Evolutionary conservation across 2,113 vertebrate species (phyloP), one percentile per base, ranked within the genome.

Genomic region (Cebidichthys violaceus): DNA sequence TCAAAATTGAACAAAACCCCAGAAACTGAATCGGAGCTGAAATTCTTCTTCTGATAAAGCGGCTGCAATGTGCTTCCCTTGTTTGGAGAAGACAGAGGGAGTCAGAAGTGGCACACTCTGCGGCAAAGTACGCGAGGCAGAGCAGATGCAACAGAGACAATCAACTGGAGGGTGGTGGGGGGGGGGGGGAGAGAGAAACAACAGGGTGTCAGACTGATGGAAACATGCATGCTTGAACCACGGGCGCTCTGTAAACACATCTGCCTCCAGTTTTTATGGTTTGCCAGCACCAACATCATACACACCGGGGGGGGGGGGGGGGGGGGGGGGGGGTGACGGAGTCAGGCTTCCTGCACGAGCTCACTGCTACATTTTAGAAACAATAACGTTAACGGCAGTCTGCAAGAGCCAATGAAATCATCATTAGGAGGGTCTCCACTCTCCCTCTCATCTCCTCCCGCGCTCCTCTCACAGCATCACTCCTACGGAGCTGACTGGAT

Each of bases 21-120:
- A 81, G 60, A 70, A 37, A 77, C n/a, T 54, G 41, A 81, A 67
- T 77, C 54, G 62, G 43, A 70, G 35, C 27, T 78, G 64, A 60
- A 80, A 75, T 70, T 80, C 22, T 78, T 2, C 61, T 47, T 74
- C 50, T 74, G 79, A 84, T 79, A 57, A n/a, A n/a, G 31, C 67
- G 70, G 82, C 84, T 75, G 84, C 81, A 70, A 43, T 77, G n/a
- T 75, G 81, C 81, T 88, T 83, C 65, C 74, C 83, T 82, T 91
- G 81, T 86, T 92, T 77, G 82, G 87, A 85, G 41, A 74, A 74
- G 77, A 69, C 3, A 68, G 52, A 70, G 54, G 68, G 27, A 83
- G 70, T 52, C 66, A 70, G 75, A 81, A 75, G 82, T 43, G 71
- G 69, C 79, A 77, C 69, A 85, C 72, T 67, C 77, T 57, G 24